Percentiles rank a stretch among this genome's conserved stretches.
Evolutionary conservation across 2,797 vertebrate genomes (phyloP).

Genomic region (Aldrovandia affinis): DNA sequence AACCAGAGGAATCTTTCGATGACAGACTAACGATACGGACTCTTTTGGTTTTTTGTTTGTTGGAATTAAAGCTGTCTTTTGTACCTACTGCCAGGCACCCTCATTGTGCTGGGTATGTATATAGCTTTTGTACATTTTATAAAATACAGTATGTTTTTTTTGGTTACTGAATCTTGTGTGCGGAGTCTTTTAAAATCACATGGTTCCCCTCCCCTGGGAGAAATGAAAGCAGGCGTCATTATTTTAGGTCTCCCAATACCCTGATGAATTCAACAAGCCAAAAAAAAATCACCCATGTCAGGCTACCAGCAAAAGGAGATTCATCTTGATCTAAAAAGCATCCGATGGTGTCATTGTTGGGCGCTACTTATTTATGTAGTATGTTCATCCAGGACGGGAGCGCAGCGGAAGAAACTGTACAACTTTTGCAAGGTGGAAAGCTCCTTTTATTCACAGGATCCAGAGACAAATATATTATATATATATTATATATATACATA

Average conservation of each 20-base stretch:
- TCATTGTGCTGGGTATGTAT: constrained; percentile 82
- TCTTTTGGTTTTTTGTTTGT: constrained; percentile 60
- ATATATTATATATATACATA: too few relatives aligned
- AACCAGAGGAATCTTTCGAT: constrained; percentile 49
- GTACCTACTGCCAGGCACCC: constrained; percentile 56
- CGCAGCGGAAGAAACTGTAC: not conserved
- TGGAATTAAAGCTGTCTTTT: constrained; percentile 65
- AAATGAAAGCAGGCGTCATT: constrained; percentile 49
- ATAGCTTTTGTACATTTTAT: constrained; percentile 97
- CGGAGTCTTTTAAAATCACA: constrained; percentile 58
- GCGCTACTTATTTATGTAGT: not conserved
- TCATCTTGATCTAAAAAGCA: constrained; percentile 36
- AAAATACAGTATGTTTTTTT: constrained; percentile 82
- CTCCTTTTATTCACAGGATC: too few relatives aligned
- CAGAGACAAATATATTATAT: too few relatives aligned
- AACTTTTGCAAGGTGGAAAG: not conserved
- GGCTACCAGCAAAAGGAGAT: constrained; percentile 28
- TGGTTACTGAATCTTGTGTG: constrained; percentile 47
- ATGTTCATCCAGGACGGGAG: not conserved
- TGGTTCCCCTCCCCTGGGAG: constrained; percentile 37
- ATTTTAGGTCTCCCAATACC: constrained; percentile 33
- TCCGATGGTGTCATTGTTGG: not conserved
- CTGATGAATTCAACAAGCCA: constrained; percentile 38
- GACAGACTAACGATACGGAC: constrained; percentile 50
- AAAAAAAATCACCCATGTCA: constrained; percentile 32